These are phyloP conservation scores for Desmodus rotundus DNA, from an alignment of 2,113 vertebrate species.

Conservation along the genomic window DNA sequence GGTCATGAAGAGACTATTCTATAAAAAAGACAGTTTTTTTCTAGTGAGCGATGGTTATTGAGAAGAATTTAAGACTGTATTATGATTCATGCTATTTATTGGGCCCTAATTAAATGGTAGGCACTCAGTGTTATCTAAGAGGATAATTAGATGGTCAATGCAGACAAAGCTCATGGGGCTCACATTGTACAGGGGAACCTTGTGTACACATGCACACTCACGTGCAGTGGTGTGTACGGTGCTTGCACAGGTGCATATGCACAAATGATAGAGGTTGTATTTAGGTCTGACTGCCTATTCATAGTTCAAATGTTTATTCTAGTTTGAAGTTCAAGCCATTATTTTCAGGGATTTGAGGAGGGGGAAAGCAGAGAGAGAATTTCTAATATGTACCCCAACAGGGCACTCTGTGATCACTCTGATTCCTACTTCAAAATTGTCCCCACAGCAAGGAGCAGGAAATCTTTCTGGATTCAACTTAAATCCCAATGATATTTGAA, in stretches of 20 bases:
- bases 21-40: not conserved
- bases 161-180: not conserved
- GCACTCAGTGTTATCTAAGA: not conserved
- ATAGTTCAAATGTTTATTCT: not conserved
- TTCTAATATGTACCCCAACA: not conserved
- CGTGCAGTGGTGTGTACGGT: not conserved
- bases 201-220: not conserved
- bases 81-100: not conserved
- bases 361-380: not conserved
- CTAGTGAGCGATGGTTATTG: not conserved
- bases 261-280: not conserved
- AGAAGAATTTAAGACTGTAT: not conserved
- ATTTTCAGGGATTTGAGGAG: not conserved
- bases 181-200: not conserved
- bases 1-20: not conserved
- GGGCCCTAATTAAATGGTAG: not conserved
- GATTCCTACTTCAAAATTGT: not conserved
- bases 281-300: not conserved
- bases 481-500: not conserved
- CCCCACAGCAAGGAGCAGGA: not conserved
- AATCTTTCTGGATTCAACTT: not conserved
- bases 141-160: not conserved
- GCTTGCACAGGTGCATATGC: not conserved
- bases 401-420: not conserved
- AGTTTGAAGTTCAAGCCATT: not conserved